Evolutionary conservation across 1,140 invertebrate species (phyloP).

Genomic region (Ips typographus): DNA sequence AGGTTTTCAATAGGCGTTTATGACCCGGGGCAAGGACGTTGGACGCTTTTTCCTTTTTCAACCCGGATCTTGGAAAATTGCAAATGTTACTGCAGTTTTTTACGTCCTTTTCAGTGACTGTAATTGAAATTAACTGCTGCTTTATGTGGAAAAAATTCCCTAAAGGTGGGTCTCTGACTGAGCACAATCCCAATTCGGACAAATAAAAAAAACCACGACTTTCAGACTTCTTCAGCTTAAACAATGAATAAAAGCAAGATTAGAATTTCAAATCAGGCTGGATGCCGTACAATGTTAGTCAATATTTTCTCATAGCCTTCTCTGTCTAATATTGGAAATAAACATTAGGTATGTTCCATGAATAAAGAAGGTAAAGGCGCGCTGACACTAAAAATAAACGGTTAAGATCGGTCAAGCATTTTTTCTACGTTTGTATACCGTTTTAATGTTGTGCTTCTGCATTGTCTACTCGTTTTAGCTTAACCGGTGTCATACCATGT

Average conservation of each 20-base stretch:
- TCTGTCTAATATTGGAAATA: conserved; percentile 33
- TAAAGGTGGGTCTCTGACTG: too few species aligned
- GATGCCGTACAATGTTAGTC: conserved; percentile 28
- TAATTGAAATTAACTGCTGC: too few species aligned
- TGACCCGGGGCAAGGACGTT: background rate
- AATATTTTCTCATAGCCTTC: conserved; percentile 34
- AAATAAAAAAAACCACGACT: conserved; percentile 14
- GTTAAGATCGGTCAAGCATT: background rate
- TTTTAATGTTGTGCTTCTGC: conserved; percentile 1
- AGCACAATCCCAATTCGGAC: background rate
- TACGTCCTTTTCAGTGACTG: too few species aligned
- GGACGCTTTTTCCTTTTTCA: background rate
- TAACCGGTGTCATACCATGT: too few species aligned
- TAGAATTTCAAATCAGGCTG: conserved; percentile 31
- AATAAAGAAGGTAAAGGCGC: conserved; percentile 14
- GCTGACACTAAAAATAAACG: conserved; percentile 13
- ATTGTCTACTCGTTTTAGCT: background rate
- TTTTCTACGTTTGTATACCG: conserved; percentile 6
- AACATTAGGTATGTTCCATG: conserved; percentile 19
- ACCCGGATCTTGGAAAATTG: background rate
- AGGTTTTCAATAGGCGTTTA: background rate
- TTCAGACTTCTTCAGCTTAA: conserved; percentile 25
- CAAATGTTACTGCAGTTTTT: too few species aligned
- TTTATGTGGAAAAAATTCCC: too few species aligned
- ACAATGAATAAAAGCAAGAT: conserved; percentile 30